Conservation (phyloP, 2,113 vertebrate genomes). For the Meriones unguiculatus region DNA sequence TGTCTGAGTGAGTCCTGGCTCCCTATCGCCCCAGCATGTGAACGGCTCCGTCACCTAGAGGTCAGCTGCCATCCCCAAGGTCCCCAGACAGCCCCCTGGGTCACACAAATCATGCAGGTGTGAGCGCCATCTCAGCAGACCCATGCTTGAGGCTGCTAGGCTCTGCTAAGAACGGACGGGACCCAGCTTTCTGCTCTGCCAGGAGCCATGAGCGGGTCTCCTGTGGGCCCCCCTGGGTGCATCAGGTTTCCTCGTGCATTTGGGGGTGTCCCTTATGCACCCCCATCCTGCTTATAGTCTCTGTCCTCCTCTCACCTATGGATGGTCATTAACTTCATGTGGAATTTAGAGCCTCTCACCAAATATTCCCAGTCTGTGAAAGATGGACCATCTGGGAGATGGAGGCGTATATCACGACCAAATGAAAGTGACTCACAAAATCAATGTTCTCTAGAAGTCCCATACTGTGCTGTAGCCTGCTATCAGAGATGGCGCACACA, state of each 20-base stretch:
- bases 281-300: accelerated
- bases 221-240: accelerated
- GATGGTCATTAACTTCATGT: accelerated
- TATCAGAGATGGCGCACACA: background rate
- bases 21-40: conserved; percentile 62
- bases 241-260: accelerated
- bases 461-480: accelerated
- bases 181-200: background rate
- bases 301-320: accelerated
- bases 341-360: accelerated
- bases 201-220: background rate
- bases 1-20: conserved; percentile 78
- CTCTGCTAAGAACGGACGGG: background rate
- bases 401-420: background rate
- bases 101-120: conserved; percentile 71
- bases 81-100: background rate
- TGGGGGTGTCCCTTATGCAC: accelerated
- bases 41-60: conserved; percentile 1
- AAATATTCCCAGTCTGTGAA: background rate
- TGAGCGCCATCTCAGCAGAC: background rate
- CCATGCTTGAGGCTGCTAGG: background rate
- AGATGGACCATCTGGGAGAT: background rate
- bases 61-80: background rate
- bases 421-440: accelerated
- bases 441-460: accelerated